Evolutionary conservation across 2,113 vertebrate genomes (phyloP).

Genomic region (Maccullochella peelii): DNA sequence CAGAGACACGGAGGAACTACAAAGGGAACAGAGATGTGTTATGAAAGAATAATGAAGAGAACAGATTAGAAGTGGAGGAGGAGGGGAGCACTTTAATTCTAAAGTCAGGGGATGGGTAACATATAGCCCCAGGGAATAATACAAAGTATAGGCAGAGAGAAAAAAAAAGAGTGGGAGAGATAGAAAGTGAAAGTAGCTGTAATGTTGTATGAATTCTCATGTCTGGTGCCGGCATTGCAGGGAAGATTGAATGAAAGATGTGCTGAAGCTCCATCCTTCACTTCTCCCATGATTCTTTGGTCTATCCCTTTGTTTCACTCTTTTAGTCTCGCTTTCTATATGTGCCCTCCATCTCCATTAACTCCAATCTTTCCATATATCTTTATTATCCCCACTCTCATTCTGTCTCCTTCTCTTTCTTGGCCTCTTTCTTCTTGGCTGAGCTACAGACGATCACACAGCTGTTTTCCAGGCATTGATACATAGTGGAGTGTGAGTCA

Average conservation of each 20-base stretch:
- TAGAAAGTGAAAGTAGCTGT: slow-evolving; percentile 65
- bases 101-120: slow-evolving; percentile 76
- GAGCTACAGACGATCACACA: slow-evolving; percentile 50
- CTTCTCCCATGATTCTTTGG: slow-evolving; percentile 53
- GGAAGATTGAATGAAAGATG: slow-evolving; percentile 59
- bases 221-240: slow-evolving; percentile 21
- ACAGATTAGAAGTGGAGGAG: slow-evolving; percentile 76
- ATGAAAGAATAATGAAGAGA: slow-evolving; percentile 82
- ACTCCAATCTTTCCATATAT: slow-evolving; percentile 29
- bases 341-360: slow-evolving; percentile 45
- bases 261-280: slow-evolving; percentile 39
- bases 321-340: slow-evolving; percentile 35
- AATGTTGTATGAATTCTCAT: slow-evolving; percentile 53
- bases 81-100: slow-evolving; percentile 75
- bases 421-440: slow-evolving; percentile 49
- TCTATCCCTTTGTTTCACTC: slow-evolving; percentile 50
- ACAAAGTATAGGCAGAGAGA: slow-evolving; percentile 53
- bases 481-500: slow-evolving; percentile 59
- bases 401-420: slow-evolving; percentile 27
- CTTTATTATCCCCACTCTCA: no score
- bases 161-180: slow-evolving; percentile 43
- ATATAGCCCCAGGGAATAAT: slow-evolving; percentile 63
- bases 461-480: slow-evolving; percentile 66
- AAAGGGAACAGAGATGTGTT: slow-evolving; percentile 74
- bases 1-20: slow-evolving; percentile 73